Evolutionary conservation across 2,797 vertebrate genomes (phyloP), one percentile per base, ranked within the genome.

Genomic region (Hippocampus kuda): DNA sequence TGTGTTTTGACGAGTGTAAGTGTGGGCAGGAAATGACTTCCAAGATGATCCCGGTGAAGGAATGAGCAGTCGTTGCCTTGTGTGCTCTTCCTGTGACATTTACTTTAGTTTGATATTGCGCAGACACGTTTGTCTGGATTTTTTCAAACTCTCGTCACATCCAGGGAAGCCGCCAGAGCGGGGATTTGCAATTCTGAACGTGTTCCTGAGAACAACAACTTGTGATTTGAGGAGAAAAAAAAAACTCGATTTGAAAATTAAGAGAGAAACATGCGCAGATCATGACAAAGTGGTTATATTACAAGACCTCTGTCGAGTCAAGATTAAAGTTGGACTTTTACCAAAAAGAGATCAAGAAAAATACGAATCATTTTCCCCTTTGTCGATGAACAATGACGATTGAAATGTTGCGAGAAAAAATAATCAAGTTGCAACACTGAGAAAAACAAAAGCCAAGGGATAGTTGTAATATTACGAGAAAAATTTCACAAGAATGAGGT

Each of bases 81-180:
- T 13, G 59, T 71, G 82, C 72, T 67, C 51, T 66, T 68, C 71
- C 60, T 5, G 66, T 69, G 53, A 79, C 72, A 80, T 83, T 75
- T 83, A 82, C 81, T 81, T 75, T 69, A 61, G 75, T 74, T 82
- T 82, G 88, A 90, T 75, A 66, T 74, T 82, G 75, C 60, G 76
- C 87, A 89, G 88, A 79, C 70, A 62, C 68, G 18, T 51, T 56
- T 82, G 59, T 60, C 89, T 90, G 86, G 66, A 73, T 81, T 86
- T 78, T 73, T 73, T 91, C 89, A 86, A 74, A 77, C 76, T 67
- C 77, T 75, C 44, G 65, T 81, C 68, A 61, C 65, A 73, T 69
- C 73, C 72, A 79, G 71, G 38, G 70, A 64, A 72, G 77, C 77
- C 75, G 72, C 82, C 81, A 81, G 82, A 81, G 18, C 27, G 4